These are phyloP conservation scores for Heliopora coerulea DNA, from an alignment of 92 coral and sea anemone genomes.

Conservation along the genomic window DNA sequence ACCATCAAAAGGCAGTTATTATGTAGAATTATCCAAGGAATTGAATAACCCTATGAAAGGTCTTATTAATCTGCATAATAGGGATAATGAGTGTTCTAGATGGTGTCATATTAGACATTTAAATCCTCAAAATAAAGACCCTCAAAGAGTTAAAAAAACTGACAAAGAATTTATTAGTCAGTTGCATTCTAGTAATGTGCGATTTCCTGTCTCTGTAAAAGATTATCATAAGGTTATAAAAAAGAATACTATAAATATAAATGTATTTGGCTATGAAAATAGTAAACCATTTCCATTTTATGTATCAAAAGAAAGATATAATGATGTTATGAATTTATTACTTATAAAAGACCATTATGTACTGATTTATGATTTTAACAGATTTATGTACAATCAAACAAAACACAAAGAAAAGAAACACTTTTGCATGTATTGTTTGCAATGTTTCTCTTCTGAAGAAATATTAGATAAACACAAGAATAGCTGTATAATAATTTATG, in stretches of 20 bases:
- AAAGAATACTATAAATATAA: constrained; percentile 32
- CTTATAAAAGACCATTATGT: constrained; percentile 39
- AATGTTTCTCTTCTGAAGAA: constrained; percentile 29
- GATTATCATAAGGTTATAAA: not conserved
- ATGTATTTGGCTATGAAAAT: constrained; percentile 51
- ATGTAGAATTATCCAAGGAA: too few species aligned
- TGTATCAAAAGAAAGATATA: constrained; percentile 38
- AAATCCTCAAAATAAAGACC: constrained; percentile 43
- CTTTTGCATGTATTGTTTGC: constrained; percentile 49
- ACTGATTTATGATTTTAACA: constrained; percentile 38
- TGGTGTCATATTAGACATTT: constrained; percentile 49
- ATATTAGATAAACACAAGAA: constrained; percentile 9
- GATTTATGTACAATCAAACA: constrained; percentile 26
- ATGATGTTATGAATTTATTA: constrained; percentile 14
- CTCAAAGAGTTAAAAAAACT: not conserved
- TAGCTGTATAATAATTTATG: constrained; percentile 29
- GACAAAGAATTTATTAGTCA: not conserved
- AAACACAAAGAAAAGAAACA: constrained; percentile 38
- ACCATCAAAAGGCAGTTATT: too few species aligned
- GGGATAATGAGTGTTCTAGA: constrained; percentile 10
- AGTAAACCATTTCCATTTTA: constrained; percentile 43
- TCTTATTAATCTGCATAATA: not conserved
- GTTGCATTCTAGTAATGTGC: constrained; percentile 27
- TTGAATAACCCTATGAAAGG: too few species aligned
- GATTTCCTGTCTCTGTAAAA: constrained; percentile 35